Percentiles rank a stretch among this genome's conserved stretches.
Conservation (phyloP, 2,113 vertebrate genomes). For the Alethe castanea region DNA sequence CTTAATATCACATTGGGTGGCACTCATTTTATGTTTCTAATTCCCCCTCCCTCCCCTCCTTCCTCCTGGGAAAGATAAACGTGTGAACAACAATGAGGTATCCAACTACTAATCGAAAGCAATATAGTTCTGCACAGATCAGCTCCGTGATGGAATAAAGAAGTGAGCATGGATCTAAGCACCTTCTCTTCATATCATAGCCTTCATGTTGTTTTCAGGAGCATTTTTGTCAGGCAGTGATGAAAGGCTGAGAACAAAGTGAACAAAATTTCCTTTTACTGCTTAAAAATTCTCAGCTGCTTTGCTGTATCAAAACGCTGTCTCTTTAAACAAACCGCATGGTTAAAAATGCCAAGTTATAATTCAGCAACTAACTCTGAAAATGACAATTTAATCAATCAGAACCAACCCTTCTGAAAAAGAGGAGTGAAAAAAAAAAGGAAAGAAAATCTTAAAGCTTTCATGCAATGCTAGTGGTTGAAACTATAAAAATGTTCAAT, state of each 20-base stretch:
- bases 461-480: conserved; percentile 43
- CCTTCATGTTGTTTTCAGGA: conserved; percentile 37
- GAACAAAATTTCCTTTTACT: conserved; percentile 25
- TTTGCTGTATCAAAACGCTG: conserved; percentile 49
- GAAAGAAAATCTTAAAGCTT: background rate
- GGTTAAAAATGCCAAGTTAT: conserved; percentile 58
- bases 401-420: conserved; percentile 50
- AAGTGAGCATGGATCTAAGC: background rate
- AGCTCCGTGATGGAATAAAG: background rate
- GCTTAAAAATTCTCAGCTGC: conserved; percentile 59
- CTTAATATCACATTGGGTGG: background rate
- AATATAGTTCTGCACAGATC: background rate
- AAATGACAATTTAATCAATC: conserved; percentile 74
- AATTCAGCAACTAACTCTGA: conserved; percentile 66
- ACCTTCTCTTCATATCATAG: background rate
- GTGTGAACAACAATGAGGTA: background rate
- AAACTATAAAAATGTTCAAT: conserved; percentile 68
- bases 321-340: conserved; percentile 65
- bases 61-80: background rate
- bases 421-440: background rate
- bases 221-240: conserved; percentile 32
- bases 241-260: conserved; percentile 61
- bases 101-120: background rate
- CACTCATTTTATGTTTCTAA: background rate
- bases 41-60: background rate